Conservation (phyloP, 2,113 vertebrate genomes). For the Etheostoma cragini region DNA sequence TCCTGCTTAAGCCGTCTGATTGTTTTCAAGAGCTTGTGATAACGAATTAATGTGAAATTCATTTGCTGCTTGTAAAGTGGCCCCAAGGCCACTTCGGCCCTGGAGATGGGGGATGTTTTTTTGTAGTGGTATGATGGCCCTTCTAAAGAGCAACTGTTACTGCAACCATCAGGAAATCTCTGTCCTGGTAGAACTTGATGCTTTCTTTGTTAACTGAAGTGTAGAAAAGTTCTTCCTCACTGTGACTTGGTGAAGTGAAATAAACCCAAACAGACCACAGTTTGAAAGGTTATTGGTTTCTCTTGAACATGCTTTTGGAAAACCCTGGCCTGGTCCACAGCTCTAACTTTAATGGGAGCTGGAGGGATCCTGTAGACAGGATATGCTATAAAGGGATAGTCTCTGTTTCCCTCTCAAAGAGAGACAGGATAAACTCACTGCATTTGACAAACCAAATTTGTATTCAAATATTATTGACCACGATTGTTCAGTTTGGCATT, state of each 20-base stretch:
- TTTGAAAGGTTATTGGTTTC: constrained; percentile 54
- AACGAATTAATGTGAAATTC: constrained; percentile 59
- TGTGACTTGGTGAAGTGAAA: constrained; percentile 39
- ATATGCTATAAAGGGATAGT: constrained; percentile 20
- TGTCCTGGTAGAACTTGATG: constrained; percentile 5
- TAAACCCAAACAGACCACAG: constrained; percentile 43
- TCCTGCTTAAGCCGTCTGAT: constrained; percentile 7
- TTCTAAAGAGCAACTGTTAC: constrained; percentile 34
- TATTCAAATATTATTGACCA: constrained; percentile 44
- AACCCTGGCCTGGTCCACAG: constrained; percentile 5
- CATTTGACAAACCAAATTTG: constrained; percentile 46
- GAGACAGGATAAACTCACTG: constrained; percentile 17
- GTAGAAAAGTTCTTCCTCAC: neutral
- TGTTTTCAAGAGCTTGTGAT: constrained; percentile 32
- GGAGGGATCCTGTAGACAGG: constrained; percentile 5
- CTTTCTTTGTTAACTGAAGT: constrained; percentile 13
- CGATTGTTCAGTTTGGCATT: constrained; percentile 44
- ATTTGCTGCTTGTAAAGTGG: constrained; percentile 61
- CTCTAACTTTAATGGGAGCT: constrained; percentile 6
- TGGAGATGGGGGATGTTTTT: constrained; percentile 28
- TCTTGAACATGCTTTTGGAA: constrained; percentile 45
- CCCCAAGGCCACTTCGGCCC: constrained; percentile 35
- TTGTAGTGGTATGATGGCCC: constrained; percentile 5
- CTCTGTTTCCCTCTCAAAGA: constrained; percentile 24
- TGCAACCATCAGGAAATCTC: constrained; percentile 24